Evolutionary conservation across 2,888 invertebrate genomes (phyloP).

Genomic region (Nephrocerus scutellatus): DNA sequence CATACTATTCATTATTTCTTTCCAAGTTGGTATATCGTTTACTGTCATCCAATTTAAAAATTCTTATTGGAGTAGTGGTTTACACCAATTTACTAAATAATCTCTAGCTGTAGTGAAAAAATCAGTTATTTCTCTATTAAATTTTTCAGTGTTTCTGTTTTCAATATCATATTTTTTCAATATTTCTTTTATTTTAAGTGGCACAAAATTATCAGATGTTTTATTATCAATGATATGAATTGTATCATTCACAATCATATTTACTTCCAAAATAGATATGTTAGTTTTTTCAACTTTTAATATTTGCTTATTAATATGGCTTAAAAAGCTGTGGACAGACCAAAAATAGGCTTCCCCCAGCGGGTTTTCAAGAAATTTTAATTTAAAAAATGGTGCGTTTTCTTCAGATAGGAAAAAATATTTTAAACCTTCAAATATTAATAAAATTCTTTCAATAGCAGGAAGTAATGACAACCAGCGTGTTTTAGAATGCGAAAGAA

Average conservation of each 20-base stretch:
- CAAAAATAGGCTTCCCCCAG: conserved; percentile 10
- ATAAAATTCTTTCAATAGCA: conserved; percentile 10
- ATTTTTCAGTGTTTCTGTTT: conserved; percentile 4
- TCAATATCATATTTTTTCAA: conserved; percentile 4
- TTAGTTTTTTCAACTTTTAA: conserved; percentile 6
- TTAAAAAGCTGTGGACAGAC: conserved; percentile 3
- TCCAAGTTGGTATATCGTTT: no score
- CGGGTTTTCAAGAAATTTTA: conserved; percentile 9
- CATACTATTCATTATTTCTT: no score
- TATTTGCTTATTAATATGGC: conserved; percentile 6
- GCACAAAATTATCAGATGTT: conserved; percentile 10
- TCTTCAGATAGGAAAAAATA: conserved; percentile 10
- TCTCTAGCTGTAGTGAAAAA: no score
- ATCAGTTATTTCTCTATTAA: no score
- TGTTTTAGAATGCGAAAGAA: conserved; percentile 9
- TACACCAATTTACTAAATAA: no score
- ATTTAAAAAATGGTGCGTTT: conserved; percentile 6
- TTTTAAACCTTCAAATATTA: conserved; percentile 8
- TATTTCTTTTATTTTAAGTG: conserved; percentile 8
- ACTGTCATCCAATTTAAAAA: no score
- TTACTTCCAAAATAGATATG: conserved; percentile 7
- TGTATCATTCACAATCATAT: conserved; percentile 3
- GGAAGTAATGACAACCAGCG: conserved; percentile 10
- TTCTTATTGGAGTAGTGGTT: no score
- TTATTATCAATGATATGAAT: conserved; percentile 4